phyloP scores from a whole-genome alignment of 92 coral and sea anemone species.

The Metridium senile region DNA sequence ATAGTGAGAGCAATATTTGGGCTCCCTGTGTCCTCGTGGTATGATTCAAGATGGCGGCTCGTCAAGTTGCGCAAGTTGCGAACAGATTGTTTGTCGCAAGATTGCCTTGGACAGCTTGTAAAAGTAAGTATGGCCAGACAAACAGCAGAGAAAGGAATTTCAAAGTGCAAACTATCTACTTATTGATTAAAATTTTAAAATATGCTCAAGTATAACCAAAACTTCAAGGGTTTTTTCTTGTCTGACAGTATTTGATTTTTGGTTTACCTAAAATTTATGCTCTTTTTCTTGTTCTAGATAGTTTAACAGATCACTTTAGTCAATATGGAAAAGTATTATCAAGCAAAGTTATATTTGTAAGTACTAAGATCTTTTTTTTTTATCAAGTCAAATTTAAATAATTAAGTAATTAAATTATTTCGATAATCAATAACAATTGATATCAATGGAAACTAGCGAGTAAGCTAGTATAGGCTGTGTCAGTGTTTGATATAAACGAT shows the following conservation, averaged over 20 bases:
- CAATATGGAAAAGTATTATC: conserved; percentile 73
- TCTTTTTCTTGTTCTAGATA: too few relatives aligned
- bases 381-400: background rate
- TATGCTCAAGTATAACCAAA: background rate
- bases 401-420: too few relatives aligned
- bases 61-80: conserved; percentile 26
- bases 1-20: conserved; percentile 10
- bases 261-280: too few relatives aligned
- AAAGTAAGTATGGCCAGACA: conserved; percentile 46
- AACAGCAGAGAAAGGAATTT: background rate
- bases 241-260: too few relatives aligned
- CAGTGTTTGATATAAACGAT: too few relatives aligned
- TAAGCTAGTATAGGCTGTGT: too few relatives aligned
- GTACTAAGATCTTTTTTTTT: conserved; percentile 9
- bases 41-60: conserved; percentile 38
- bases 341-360: conserved; percentile 80
- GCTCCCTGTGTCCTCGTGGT: conserved; percentile 36
- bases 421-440: too few relatives aligned
- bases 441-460: too few relatives aligned
- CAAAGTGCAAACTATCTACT: background rate
- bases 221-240: background rate
- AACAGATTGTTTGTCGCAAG: conserved; percentile 72
- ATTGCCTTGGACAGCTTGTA: conserved; percentile 91
- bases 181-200: background rate
- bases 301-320: conserved; percentile 78